A percentile compares a stretch with the other conserved stretches of the same genome.
Conservation (phyloP, 1,140 invertebrate genomes). For the Brachionus angularis region DNA sequence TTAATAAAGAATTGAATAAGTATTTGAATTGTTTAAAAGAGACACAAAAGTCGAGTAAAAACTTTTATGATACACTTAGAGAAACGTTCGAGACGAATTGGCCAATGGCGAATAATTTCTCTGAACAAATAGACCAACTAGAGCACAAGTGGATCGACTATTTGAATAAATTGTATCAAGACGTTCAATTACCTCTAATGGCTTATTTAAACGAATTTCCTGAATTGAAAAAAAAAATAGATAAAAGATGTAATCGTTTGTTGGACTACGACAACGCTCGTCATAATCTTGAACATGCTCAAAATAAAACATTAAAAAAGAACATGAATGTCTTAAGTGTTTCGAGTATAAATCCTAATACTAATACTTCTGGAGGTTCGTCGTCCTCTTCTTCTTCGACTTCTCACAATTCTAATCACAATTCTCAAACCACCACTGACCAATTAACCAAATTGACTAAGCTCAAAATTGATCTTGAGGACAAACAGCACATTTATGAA, state of each 20-base stretch:
- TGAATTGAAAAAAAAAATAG: constrained; percentile 41
- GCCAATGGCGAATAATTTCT: background rate
- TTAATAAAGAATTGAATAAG: constrained; percentile 39
- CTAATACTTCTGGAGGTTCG: background rate
- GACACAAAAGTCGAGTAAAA: constrained; percentile 31
- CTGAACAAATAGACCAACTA: constrained; percentile 1
- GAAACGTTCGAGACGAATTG: constrained; percentile 36
- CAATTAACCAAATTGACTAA: constrained; percentile 39
- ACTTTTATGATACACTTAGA: constrained; percentile 30
- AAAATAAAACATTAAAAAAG: constrained; percentile 35
- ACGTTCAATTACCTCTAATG: constrained; percentile 26
- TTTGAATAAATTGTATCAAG: constrained; percentile 8
- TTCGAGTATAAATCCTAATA: too few relatives aligned
- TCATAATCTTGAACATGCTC: constrained; percentile 19
- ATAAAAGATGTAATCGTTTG: constrained; percentile 35
- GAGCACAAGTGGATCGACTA: constrained; percentile 17
- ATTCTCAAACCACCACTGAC: constrained; percentile 18
- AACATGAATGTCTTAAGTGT: too few relatives aligned
- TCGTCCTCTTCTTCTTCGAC: constrained; percentile 5
- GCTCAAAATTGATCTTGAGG: constrained; percentile 40
- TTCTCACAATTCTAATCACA: background rate
- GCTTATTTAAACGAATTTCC: constrained; percentile 39
- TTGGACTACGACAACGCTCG: constrained; percentile 33
- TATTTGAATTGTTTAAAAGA: constrained; percentile 24
- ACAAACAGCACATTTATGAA: constrained; percentile 40